Conservation (phyloP, 2,888 invertebrate species). For the Polietes domitor region DNA sequence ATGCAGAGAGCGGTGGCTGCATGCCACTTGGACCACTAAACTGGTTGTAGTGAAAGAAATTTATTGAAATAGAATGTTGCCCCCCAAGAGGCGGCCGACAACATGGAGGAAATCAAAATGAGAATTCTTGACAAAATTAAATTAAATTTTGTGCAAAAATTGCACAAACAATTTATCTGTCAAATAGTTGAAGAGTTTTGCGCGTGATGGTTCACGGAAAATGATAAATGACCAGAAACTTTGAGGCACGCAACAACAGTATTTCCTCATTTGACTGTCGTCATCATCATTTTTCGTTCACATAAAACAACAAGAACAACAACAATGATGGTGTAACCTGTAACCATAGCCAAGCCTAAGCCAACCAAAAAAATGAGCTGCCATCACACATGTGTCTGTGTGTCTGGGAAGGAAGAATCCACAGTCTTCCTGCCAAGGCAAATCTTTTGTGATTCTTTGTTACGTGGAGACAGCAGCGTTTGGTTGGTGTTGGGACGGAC, state of each 20-base stretch:
- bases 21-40: background rate
- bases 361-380: background rate
- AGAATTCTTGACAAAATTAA: conserved; percentile 11
- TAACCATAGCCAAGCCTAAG: background rate
- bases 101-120: background rate
- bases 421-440: background rate
- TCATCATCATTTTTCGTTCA: background rate
- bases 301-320: too few species aligned
- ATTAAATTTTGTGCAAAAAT: conserved; percentile 14
- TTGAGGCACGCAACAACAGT: background rate
- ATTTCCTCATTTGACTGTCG: background rate
- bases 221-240: conserved; percentile 12
- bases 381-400: background rate
- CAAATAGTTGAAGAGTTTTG: conserved; percentile 9
- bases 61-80: background rate
- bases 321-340: background rate
- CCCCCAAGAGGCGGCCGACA: too few species aligned
- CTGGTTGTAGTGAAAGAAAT: conserved; percentile 2
- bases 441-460: background rate
- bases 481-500: too few species aligned
- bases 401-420: background rate
- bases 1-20: too few species aligned
- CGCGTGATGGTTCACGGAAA: background rate
- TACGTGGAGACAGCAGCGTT: too few species aligned
- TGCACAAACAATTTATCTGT: conserved; percentile 1